Conservation (phyloP, 1,140 invertebrate species). For the Oreohelix idahoensis region DNA sequence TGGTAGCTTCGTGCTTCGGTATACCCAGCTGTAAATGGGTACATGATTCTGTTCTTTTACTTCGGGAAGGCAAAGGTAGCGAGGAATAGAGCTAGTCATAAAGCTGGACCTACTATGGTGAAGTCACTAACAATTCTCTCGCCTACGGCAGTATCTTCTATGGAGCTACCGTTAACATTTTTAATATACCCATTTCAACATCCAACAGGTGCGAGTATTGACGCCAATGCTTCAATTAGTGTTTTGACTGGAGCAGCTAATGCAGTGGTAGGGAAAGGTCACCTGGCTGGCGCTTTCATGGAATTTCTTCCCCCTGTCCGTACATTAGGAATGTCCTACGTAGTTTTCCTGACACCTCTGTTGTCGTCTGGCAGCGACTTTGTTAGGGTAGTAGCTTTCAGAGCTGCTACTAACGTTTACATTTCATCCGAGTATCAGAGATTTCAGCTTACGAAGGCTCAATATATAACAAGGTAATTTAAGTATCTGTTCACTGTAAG, state of each 20-base stretch:
- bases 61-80: no score
- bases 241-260: not conserved
- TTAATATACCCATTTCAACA: no score
- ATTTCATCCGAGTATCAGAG: not conserved
- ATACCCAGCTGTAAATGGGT: no score
- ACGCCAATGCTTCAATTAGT: not conserved
- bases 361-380: not conserved
- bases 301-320: not conserved
- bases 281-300: not conserved
- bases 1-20: no score
- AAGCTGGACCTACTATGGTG: no score
- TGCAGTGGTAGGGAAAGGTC: not conserved
- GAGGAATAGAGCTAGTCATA: no score
- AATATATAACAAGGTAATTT: not conserved
- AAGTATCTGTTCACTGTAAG: no score
- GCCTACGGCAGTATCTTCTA: no score
- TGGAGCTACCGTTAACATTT: no score
- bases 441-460: not conserved
- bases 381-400: not conserved
- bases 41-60: no score
- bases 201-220: not conserved
- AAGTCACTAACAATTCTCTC: no score
- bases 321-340: not conserved
- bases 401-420: not conserved
- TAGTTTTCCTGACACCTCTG: not conserved